These are phyloP conservation scores for Diuraphis noxia DNA, from an alignment of 1,140 invertebrate genomes.

Conservation along the genomic window DNA sequence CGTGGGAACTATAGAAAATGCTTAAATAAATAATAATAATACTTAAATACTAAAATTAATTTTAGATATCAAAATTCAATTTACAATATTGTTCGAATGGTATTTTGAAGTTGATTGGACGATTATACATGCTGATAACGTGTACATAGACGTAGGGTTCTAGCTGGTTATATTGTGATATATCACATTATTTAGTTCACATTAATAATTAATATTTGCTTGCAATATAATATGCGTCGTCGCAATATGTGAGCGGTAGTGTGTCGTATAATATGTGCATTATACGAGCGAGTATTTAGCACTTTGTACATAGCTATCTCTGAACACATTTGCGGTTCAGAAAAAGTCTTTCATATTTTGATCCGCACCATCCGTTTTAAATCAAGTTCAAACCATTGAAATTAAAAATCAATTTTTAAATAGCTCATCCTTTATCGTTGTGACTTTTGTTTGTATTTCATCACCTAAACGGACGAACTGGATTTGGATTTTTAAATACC, in stretches of 20 bases:
- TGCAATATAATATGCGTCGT: too few species aligned
- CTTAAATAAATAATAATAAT: too few species aligned
- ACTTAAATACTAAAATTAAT: neutral
- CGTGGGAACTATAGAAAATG: too few species aligned
- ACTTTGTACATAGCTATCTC: neutral
- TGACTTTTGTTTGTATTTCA: neutral
- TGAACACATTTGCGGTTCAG: too few species aligned
- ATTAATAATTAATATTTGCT: too few species aligned
- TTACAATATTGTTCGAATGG: neutral
- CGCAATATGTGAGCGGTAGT: too few species aligned
- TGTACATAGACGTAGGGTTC: too few species aligned
- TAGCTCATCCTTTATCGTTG: too few species aligned
- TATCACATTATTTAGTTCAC: too few species aligned
- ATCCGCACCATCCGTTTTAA: neutral
- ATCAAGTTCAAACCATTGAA: neutral
- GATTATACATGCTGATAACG: neutral
- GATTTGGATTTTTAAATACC: neutral
- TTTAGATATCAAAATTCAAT: neutral
- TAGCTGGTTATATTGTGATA: neutral
- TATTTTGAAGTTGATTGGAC: neutral
- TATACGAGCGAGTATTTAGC: too few species aligned
- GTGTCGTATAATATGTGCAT: neutral
- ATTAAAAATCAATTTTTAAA: neutral
- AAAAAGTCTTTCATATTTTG: too few species aligned
- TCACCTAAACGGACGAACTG: neutral